Conservation (phyloP, 2,888 invertebrate genomes). For the Drosophila nr. perissopoda region DNA sequence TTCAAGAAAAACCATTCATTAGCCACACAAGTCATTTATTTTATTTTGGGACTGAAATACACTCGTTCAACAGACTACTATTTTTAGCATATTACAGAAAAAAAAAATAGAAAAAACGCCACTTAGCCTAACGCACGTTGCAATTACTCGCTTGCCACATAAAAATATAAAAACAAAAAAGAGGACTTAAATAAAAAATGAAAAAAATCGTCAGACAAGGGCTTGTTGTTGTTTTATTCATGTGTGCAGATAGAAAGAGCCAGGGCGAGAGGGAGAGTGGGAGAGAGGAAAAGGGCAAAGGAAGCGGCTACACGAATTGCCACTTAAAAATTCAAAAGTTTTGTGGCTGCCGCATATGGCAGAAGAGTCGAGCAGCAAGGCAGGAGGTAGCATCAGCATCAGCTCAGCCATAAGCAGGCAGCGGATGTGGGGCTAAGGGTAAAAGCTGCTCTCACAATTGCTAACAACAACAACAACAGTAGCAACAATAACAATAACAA, state of each 20-base stretch:
- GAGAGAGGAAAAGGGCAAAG: slow-evolving; percentile 30
- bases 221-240: slow-evolving; percentile 27
- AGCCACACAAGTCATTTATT: slow-evolving; percentile 1
- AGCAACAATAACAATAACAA: slow-evolving; percentile 64
- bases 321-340: slow-evolving; percentile 80
- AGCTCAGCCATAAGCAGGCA: slow-evolving; percentile 35
- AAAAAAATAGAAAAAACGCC: slow-evolving; percentile 10
- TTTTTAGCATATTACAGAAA: not conserved
- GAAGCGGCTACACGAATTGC: slow-evolving; percentile 77
- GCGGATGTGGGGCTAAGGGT: slow-evolving; percentile 39
- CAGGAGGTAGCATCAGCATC: slow-evolving; percentile 13
- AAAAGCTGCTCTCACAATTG: slow-evolving; percentile 50
- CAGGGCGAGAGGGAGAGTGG: slow-evolving; percentile 1
- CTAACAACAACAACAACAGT: slow-evolving; percentile 42
- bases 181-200: slow-evolving; percentile 31
- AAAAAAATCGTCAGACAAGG: slow-evolving; percentile 37
- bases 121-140: slow-evolving; percentile 9
- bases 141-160: slow-evolving; percentile 42
- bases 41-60: not conserved
- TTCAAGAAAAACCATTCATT: not conserved
- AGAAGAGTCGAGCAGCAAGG: slow-evolving; percentile 19
- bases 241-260: slow-evolving; percentile 15
- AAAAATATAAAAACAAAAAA: slow-evolving; percentile 58
- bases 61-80: not conserved
- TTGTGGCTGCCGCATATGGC: slow-evolving; percentile 75